phyloP scores from a whole-genome alignment of 1,140 invertebrate species.

The Zaprionus davidi region DNA sequence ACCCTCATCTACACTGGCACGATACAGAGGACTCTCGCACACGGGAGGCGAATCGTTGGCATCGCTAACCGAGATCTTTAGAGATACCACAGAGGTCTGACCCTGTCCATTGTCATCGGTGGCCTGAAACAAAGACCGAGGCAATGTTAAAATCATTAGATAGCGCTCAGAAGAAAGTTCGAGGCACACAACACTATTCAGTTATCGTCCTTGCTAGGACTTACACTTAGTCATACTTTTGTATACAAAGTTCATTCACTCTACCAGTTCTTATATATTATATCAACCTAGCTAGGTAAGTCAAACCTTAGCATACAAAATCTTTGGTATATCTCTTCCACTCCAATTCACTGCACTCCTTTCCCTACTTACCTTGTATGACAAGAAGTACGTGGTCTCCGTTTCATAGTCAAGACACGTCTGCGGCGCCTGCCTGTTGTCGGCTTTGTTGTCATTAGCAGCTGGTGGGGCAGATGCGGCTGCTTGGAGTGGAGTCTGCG shows the following conservation, averaged over 20 bases:
- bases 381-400: constrained; percentile 92
- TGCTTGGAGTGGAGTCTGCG: constrained; percentile 51
- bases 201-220: too few species aligned
- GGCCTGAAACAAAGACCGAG: constrained; percentile 85
- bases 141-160: not conserved
- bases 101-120: constrained; percentile 93
- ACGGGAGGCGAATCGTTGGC: constrained; percentile 94
- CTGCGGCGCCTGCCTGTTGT: constrained; percentile 52
- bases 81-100: constrained; percentile 89
- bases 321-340: not conserved
- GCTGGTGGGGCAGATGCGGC: constrained; percentile 30
- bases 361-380: constrained; percentile 89
- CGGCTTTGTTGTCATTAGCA: constrained; percentile 68
- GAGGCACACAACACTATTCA: not conserved
- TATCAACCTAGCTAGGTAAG: too few species aligned
- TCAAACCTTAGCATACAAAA: not conserved
- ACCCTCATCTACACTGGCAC: constrained; percentile 93
- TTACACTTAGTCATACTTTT: too few species aligned
- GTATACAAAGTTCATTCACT: not conserved
- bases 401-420: constrained; percentile 94
- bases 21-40: constrained; percentile 90
- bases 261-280: too few species aligned
- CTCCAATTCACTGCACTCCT: not conserved
- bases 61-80: constrained; percentile 92
- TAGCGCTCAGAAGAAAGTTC: not conserved